A percentile compares a stretch with the other conserved stretches of the same genome.
Conservation (phyloP, 2,113 vertebrate genomes). For the Papio anubis region DNA sequence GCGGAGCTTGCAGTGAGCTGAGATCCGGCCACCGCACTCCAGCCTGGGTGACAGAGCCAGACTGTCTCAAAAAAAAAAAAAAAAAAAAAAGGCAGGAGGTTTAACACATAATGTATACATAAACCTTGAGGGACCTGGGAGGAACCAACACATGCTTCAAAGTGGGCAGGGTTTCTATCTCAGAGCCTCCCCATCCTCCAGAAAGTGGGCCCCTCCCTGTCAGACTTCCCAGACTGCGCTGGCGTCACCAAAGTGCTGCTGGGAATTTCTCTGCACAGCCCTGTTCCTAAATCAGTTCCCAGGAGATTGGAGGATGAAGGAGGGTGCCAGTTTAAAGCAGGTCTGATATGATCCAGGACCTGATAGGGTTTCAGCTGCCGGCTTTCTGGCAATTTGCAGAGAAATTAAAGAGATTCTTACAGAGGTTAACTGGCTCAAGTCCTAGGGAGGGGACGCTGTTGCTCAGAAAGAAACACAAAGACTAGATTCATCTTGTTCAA, state of each 20-base stretch:
- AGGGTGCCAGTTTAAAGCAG: conserved; percentile 77
- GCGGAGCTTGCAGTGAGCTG: too few relatives aligned
- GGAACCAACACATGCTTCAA: not conserved
- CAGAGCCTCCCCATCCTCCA: not conserved
- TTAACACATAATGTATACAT: not conserved
- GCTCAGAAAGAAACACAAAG: conserved; percentile 75
- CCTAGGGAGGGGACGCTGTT: conserved; percentile 67
- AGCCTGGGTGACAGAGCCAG: too few relatives aligned
- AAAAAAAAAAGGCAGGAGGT: too few relatives aligned
- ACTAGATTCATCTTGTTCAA: conserved; percentile 70
- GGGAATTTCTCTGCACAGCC: conserved; percentile 77
- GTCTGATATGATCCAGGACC: conserved; percentile 82
- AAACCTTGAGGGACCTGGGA: not conserved
- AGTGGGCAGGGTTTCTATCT: not conserved
- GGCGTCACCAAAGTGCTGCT: conserved; percentile 52
- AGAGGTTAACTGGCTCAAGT: conserved; percentile 79
- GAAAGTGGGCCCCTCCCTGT: not conserved
- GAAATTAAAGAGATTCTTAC: conserved; percentile 84
- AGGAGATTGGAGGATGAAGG: conserved; percentile 53
- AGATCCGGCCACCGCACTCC: too few relatives aligned
- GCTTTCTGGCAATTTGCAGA: conserved; percentile 80
- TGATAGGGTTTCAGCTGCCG: conserved; percentile 79
- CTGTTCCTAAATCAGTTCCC: conserved; percentile 83
- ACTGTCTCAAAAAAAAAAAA: too few relatives aligned
- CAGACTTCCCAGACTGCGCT: conserved; percentile 40